Percentiles rank a stretch among this genome's conserved stretches.
Evolutionary conservation across 2,888 invertebrate species (phyloP).

Genomic region (Allolobophora icterica): DNA sequence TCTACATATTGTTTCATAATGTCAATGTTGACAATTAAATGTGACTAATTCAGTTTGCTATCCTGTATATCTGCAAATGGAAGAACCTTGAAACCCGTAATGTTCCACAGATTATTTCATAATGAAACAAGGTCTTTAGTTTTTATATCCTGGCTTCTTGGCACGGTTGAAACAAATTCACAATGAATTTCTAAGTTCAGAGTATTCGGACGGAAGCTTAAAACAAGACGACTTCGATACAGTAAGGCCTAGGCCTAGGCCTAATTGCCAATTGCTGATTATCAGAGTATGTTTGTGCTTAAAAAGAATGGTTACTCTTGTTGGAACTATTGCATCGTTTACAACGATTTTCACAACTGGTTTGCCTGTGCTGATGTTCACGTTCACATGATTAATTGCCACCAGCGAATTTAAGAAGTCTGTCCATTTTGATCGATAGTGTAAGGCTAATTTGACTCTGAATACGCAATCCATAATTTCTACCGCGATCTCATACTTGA

Average conservation of each 20-base stretch:
- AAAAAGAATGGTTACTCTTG: neutral
- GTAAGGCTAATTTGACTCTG: neutral
- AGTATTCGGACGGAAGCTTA: too few relatives aligned
- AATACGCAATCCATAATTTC: neutral
- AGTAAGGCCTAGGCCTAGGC: too few relatives aligned
- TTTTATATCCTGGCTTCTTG: neutral
- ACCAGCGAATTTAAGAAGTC: neutral
- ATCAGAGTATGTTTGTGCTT: too few relatives aligned
- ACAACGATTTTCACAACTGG: neutral
- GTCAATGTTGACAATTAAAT: neutral
- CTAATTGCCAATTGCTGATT: too few relatives aligned
- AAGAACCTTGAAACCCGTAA: neutral
- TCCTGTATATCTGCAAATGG: accelerated
- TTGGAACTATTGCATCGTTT: neutral
- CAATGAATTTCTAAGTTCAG: too few relatives aligned
- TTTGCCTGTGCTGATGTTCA: neutral
- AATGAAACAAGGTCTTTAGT: neutral
- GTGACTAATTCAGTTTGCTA: neutral
- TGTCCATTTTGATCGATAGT: neutral
- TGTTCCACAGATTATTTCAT: too few relatives aligned
- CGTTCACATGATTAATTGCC: neutral
- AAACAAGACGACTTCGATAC: too few relatives aligned
- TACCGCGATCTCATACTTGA: neutral
- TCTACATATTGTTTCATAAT: neutral
- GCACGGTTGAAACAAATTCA: too few relatives aligned